Percentiles rank a stretch among this genome's conserved stretches.
These are phyloP conservation scores for Cheirogaleus major DNA, from an alignment of 2,797 vertebrate genomes.

Conservation along the genomic window DNA sequence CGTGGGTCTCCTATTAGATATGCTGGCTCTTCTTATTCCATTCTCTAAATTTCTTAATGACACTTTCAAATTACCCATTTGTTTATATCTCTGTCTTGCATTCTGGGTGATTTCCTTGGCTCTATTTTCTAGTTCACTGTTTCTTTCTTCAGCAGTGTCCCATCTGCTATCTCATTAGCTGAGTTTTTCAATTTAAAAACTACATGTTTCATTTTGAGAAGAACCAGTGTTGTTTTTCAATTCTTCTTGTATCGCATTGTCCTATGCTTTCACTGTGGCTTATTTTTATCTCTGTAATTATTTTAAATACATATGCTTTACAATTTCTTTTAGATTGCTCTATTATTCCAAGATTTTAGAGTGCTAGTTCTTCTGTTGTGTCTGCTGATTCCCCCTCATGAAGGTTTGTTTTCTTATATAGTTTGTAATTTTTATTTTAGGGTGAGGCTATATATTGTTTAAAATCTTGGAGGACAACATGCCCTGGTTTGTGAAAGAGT, in stretches of 20 bases:
- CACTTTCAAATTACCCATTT: background rate
- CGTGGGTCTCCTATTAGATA: background rate
- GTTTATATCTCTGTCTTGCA: background rate
- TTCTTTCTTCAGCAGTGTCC: background rate
- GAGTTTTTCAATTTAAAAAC: background rate
- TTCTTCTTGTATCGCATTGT: background rate
- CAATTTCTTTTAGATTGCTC: background rate
- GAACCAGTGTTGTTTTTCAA: background rate
- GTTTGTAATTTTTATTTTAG: background rate
- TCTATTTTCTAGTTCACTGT: background rate
- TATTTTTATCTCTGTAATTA: background rate
- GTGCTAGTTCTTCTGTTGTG: background rate
- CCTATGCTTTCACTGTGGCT: background rate
- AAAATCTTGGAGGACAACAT: background rate
- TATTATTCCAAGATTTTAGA: background rate
- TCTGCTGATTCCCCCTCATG: background rate
- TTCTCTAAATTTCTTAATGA: background rate
- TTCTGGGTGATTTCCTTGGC: background rate
- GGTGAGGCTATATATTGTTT: background rate
- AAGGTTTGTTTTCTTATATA: background rate
- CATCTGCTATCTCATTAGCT: background rate
- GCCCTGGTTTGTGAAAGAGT: background rate
- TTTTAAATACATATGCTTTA: background rate
- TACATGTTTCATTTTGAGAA: background rate
- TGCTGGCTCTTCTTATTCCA: background rate